phyloP scores from a whole-genome alignment of 2,113 vertebrate genomes.

The Otocyon megalotis region DNA sequence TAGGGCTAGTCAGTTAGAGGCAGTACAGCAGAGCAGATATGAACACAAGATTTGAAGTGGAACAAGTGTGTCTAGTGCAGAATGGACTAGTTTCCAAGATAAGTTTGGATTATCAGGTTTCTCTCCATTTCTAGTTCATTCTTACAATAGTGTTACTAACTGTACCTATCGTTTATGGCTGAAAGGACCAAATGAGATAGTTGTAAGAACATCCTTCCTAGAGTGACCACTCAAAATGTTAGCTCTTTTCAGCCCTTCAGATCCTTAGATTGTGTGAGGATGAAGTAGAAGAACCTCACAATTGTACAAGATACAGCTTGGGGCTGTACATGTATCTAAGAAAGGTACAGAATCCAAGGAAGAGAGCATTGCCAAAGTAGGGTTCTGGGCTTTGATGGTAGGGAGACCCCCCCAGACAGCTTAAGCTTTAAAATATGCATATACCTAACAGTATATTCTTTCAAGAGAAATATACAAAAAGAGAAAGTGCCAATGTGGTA shows the following conservation, averaged over 20 bases:
- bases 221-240: background rate
- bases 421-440: background rate
- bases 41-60: background rate
- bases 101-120: background rate
- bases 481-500: background rate
- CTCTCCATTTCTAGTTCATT: background rate
- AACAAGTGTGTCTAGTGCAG: background rate
- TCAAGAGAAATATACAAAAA: background rate
- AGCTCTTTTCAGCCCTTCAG: background rate
- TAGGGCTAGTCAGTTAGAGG: no score
- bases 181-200: background rate
- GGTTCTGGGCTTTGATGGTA: background rate
- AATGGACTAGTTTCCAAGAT: background rate
- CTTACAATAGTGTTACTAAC: background rate
- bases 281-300: accelerated
- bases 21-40: no score
- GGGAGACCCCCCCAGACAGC: accelerated
- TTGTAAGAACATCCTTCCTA: background rate
- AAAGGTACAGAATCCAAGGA: background rate
- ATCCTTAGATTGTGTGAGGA: background rate
- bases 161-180: background rate
- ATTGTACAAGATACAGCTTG: background rate
- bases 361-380: background rate
- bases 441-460: background rate
- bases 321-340: no score